A percentile compares a stretch with the other conserved stretches of the same genome.
These are phyloP conservation scores for Chironomus striatipennis DNA, from an alignment of 1,140 invertebrate genomes.

Conservation along the genomic window DNA sequence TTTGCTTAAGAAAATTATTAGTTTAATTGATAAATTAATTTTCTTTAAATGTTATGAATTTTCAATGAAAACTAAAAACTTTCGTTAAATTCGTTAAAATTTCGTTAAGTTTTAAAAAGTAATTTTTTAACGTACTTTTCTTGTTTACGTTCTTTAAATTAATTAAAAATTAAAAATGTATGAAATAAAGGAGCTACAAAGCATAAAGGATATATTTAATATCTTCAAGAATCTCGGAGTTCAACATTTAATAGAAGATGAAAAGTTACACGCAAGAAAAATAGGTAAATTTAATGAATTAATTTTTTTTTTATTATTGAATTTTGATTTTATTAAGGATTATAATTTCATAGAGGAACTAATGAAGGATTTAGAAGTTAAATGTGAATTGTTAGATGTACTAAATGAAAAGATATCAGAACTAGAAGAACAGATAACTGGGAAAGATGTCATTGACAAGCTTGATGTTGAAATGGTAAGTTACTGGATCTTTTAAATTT, in stretches of 20 bases:
- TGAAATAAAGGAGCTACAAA: neutral
- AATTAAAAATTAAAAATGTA: neutral
- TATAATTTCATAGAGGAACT: neutral
- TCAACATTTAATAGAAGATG: neutral
- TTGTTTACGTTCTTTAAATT: neutral
- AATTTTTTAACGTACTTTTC: neutral
- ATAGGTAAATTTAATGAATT: neutral
- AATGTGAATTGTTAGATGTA: neutral
- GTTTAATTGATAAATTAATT: no score
- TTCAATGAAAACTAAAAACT: neutral
- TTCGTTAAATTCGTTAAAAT: neutral
- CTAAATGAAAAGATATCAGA: neutral
- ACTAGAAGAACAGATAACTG: neutral
- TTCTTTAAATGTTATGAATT: no score
- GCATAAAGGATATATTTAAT: neutral
- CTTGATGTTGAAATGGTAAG: constrained; percentile 13
- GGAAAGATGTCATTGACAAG: neutral
- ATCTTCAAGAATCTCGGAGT: neutral
- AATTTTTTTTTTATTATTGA: neutral
- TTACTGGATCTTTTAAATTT: neutral
- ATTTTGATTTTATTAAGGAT: neutral
- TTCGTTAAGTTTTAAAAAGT: neutral
- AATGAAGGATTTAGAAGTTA: neutral
- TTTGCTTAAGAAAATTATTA: no score
- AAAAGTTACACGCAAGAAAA: neutral